These are phyloP conservation scores for Saxidomus purpurata DNA, from an alignment of 1,140 invertebrate species.

Conservation along the genomic window DNA sequence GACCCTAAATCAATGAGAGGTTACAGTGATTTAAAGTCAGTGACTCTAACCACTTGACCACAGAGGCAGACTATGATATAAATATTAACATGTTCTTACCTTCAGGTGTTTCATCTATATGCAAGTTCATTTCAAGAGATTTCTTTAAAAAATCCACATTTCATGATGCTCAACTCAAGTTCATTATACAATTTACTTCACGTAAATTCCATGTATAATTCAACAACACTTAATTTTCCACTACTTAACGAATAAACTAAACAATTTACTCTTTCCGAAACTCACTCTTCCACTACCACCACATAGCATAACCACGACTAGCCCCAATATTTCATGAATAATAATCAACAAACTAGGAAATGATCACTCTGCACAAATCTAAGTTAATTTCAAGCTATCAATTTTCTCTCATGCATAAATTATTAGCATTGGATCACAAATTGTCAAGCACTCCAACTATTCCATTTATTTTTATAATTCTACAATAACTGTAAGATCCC, in stretches of 20 bases:
- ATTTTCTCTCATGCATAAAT: conserved; percentile 10
- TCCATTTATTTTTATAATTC: not conserved
- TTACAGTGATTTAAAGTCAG: no score
- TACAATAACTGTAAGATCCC: not conserved
- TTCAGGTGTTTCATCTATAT: conserved; percentile 66
- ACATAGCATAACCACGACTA: no score
- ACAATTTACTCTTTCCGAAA: not conserved
- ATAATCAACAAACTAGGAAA: not conserved
- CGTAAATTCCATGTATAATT: no score
- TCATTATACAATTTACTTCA: not conserved
- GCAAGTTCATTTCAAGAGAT: conserved; percentile 62
- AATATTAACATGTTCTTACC: conserved; percentile 38
- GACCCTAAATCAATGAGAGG: no score
- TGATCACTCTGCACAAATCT: not conserved
- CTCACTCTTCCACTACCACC: no score
- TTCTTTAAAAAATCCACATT: not conserved
- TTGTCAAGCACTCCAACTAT: not conserved
- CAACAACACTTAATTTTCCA: no score
- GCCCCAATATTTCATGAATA: not conserved
- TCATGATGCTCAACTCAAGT: not conserved
- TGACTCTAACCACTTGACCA: no score
- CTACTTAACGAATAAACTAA: not conserved
- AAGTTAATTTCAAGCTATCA: conserved; percentile 6
- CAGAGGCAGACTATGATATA: no score
- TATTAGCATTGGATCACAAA: not conserved